Percentiles rank a stretch among this genome's conserved stretches.
These are phyloP conservation scores for Drosophila leontia DNA, from an alignment of 1,140 invertebrate species.

Conservation along the genomic window DNA sequence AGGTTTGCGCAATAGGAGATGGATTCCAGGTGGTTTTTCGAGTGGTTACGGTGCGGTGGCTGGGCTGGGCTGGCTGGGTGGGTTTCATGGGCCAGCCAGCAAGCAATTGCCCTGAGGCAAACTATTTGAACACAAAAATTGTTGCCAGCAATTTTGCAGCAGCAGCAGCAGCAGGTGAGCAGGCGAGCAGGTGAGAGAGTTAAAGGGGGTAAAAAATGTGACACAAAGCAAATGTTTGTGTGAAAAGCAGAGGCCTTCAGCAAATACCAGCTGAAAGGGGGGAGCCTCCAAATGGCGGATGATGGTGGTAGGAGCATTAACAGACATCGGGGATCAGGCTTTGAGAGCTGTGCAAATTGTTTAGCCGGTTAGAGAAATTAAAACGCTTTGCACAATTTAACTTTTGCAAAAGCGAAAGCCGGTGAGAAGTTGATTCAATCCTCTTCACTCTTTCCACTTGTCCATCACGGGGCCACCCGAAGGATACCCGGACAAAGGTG, in stretches of 20 bases:
- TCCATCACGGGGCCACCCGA: not conserved
- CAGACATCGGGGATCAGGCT: constrained; percentile 43
- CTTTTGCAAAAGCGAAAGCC: constrained; percentile 3
- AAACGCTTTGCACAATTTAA: constrained; percentile 48
- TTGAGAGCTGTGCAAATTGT: constrained; percentile 54
- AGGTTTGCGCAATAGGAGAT: constrained; percentile 21
- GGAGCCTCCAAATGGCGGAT: not conserved
- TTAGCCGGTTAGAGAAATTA: constrained; percentile 43
- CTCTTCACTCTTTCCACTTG: constrained; percentile 2
- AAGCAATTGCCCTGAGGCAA: constrained; percentile 71
- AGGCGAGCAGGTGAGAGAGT: constrained; percentile 12
- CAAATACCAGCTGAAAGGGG: constrained; percentile 38
- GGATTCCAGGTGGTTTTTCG: constrained; percentile 14
- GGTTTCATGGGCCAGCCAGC: constrained; percentile 42
- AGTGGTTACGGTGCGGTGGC: not conserved
- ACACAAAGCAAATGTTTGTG: constrained; percentile 80
- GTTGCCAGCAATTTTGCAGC: constrained; percentile 54
- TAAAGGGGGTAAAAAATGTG: constrained; percentile 43
- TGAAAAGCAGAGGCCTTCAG: constrained; percentile 63
- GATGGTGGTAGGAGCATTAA: constrained; percentile 9
- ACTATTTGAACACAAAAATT: constrained; percentile 75
- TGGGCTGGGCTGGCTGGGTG: constrained; percentile 2
- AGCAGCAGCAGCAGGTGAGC: not conserved
- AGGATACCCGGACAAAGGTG: constrained; percentile 2
- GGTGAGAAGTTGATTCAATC: not conserved